phyloP scores from a whole-genome alignment of 2,113 vertebrate genomes.

The Neofelis nebulosa region DNA sequence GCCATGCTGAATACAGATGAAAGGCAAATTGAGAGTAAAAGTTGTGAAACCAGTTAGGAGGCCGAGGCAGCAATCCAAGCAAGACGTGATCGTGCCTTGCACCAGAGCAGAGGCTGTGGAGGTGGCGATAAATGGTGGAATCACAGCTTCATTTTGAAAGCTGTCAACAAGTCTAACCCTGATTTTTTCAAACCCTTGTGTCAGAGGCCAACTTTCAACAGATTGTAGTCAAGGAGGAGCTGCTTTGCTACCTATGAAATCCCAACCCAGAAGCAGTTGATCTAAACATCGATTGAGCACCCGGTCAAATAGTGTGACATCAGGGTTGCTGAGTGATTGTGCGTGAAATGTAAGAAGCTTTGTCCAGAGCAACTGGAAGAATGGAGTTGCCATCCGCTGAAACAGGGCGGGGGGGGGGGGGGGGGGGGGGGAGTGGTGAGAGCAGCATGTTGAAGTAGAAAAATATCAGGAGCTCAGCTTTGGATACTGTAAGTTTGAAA shows the following conservation, averaged over 20 bases:
- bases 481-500: not conserved
- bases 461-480: not conserved
- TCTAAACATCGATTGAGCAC: not conserved
- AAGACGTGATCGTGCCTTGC: not conserved
- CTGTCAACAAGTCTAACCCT: not conserved
- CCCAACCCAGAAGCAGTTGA: not conserved
- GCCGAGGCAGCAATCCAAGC: not conserved
- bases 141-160: not conserved
- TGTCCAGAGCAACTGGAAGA: not conserved
- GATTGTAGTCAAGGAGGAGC: no score
- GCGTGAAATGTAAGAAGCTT: not conserved
- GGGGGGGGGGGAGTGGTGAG: not conserved
- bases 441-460: not conserved
- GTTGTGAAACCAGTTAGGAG: slow-evolving; percentile 5
- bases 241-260: not conserved
- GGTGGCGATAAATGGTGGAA: not conserved
- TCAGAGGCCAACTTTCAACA: not conserved
- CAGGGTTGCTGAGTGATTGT: not conserved
- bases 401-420: not conserved
- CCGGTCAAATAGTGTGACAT: not conserved
- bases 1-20: not conserved
- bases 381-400: not conserved
- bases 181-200: not conserved
- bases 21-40: not conserved
- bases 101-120: not conserved